A percentile compares a stretch with the other conserved stretches of the same genome.
These are phyloP conservation scores for Orchesella flavescens DNA, from an alignment of 2,888 invertebrate genomes.

Conservation along the genomic window DNA sequence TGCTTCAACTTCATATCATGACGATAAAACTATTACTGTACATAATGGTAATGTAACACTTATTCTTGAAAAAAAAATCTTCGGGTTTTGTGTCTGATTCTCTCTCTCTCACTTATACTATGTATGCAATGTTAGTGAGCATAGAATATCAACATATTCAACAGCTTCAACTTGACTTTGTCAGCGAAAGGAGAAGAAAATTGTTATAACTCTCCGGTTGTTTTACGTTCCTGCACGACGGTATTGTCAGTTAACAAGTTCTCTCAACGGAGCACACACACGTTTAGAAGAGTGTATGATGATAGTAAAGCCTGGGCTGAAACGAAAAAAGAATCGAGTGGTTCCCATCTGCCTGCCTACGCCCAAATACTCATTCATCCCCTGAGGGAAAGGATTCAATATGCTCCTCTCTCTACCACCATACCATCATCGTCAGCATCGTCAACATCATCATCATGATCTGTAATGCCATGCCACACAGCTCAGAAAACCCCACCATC, in stretches of 20 bases:
- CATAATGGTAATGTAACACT: constrained; percentile 14
- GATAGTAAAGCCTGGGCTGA: background rate
- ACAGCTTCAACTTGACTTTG: constrained; percentile 57
- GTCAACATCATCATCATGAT: constrained; percentile 32
- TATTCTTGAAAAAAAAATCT: constrained; percentile 14
- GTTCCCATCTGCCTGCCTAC: constrained; percentile 64
- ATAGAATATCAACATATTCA: constrained; percentile 41
- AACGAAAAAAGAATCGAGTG: constrained; percentile 51
- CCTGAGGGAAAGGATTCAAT: constrained; percentile 62
- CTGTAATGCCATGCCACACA: constrained; percentile 27
- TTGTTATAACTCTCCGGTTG: constrained; percentile 54
- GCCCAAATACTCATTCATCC: constrained; percentile 63
- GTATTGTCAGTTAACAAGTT: constrained; percentile 49
- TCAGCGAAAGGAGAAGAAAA: constrained; percentile 36
- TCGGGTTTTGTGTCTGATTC: background rate
- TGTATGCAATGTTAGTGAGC: constrained; percentile 18
- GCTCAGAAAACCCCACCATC: background rate
- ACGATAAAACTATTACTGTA: background rate
- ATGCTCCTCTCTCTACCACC: constrained; percentile 34
- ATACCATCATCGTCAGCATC: constrained; percentile 19
- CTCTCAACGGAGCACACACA: constrained; percentile 19
- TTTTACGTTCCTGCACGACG: constrained; percentile 43
- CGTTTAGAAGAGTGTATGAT: background rate
- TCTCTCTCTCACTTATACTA: constrained; percentile 25
- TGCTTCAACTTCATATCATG: background rate